Percentiles rank a stretch among this genome's conserved stretches.
Evolutionary conservation across 2,113 vertebrate genomes (phyloP).

Genomic region (Sigmodon hispidus): DNA sequence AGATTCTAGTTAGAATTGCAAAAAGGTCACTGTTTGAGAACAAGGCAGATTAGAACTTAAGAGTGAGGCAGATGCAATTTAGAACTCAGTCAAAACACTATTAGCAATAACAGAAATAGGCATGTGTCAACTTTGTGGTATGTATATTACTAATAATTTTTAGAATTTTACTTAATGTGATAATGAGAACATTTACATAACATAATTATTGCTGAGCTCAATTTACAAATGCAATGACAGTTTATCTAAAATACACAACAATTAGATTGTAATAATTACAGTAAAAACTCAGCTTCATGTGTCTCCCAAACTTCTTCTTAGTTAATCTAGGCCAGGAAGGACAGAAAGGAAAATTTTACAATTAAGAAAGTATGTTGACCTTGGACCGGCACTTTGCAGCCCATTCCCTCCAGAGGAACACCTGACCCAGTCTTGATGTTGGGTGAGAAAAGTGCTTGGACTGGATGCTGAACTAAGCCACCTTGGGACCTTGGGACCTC

Average conservation of each 20-base stretch:
- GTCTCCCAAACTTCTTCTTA: background rate
- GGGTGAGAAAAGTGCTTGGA: no score
- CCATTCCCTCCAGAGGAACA: no score
- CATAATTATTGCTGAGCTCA: constrained; percentile 57
- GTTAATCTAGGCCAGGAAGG: constrained; percentile 32
- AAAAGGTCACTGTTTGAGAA: background rate
- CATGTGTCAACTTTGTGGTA: constrained; percentile 36
- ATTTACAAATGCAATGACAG: constrained; percentile 52
- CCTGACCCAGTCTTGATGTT: no score
- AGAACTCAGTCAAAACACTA: constrained; percentile 29
- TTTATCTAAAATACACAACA: constrained; percentile 53
- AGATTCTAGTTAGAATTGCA: background rate
- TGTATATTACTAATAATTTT: constrained; percentile 52
- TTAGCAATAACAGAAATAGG: constrained; percentile 56
- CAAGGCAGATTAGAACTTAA: constrained; percentile 7
- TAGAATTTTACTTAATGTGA: constrained; percentile 34
- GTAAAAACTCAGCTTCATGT: constrained; percentile 16
- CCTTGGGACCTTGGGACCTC: no score
- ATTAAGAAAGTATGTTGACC: background rate
- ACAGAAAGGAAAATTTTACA: background rate
- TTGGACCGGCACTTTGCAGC: no score
- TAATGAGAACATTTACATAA: constrained; percentile 57
- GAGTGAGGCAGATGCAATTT: constrained; percentile 1
- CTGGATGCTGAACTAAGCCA: no score
- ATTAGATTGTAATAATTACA: constrained; percentile 53